phyloP scores from a whole-genome alignment of 2,113 vertebrate species.

The Gavia stellata region DNA sequence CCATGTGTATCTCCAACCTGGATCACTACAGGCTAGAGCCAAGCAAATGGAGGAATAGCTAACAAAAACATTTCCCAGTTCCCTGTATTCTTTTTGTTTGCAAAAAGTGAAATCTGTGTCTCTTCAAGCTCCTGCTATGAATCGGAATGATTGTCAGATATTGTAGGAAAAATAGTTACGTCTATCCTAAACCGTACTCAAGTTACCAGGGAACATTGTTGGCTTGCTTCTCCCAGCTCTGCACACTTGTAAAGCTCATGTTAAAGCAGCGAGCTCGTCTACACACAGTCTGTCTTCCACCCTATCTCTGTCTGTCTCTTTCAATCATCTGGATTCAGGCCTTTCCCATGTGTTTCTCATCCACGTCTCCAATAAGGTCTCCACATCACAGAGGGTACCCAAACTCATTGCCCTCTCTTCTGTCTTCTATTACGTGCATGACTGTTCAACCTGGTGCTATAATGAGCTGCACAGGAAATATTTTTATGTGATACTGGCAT shows the following conservation, averaged over 20 bases:
- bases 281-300: background rate
- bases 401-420: background rate
- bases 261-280: background rate
- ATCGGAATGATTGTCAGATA: background rate
- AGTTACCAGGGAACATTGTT: background rate
- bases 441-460: background rate
- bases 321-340: background rate
- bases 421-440: background rate
- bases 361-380: background rate
- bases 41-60: background rate
- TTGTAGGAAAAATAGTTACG: background rate
- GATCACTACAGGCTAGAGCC: background rate
- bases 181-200: background rate
- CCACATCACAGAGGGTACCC: background rate
- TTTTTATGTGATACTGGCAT: background rate
- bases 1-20: background rate
- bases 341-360: background rate
- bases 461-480: background rate
- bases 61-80: background rate
- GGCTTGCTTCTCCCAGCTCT: background rate
- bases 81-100: background rate
- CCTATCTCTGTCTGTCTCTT: background rate
- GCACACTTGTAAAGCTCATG: background rate
- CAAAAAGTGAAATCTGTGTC: background rate
- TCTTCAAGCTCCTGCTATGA: background rate